Evolutionary conservation across 2,888 invertebrate genomes (phyloP), one percentile per base, ranked within the genome.

Genomic region (Drosophila ezoana): DNA sequence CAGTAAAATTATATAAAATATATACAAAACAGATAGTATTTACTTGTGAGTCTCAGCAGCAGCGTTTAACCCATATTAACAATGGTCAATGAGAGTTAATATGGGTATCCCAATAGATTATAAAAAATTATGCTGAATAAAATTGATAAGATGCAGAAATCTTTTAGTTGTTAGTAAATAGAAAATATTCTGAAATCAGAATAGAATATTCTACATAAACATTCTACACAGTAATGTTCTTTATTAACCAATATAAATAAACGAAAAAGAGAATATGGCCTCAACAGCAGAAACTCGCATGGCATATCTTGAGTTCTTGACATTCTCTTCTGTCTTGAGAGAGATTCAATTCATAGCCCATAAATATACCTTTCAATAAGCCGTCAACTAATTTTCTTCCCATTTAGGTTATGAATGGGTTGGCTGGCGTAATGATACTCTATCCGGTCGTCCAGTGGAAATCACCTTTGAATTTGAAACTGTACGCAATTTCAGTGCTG

Each of bases 381-480:
- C 6, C 16, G 4, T 37, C 0, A 14, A 48, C 1, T 18, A 28
- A 28, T 1, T 23, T 14, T 1, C 10, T 8, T 20, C 33, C 14
- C 11, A 90, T 92, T 18, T 87, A 95, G 96, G 96, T 53, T 96
- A 96, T 90, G 96, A 96, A 91, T 97, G 97, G 97, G 94, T 97
- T 49, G 97, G 96, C 41, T 97, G 97, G 97, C 93, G 94, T 77
- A 95, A 95, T 85, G 95, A 95, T 88, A 94, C 94, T 33, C 93
- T 94, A 91, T 90, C 93, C 35, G 94, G 94, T 32, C 93, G 93
- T 57, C 95, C 95, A 2, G 93, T 97, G 23, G 95, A 96, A 91
- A 94, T 97, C 52, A 93, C 94, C 32, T 97, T 97, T 91, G 95
- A 96, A 91, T 97, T 97, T 92, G 96, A 96, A 91, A 93, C 93